Base-by-base conservation (phyloP, 92 coral and sea anemone genomes). In the Epizoanthus rinbou region DNA sequence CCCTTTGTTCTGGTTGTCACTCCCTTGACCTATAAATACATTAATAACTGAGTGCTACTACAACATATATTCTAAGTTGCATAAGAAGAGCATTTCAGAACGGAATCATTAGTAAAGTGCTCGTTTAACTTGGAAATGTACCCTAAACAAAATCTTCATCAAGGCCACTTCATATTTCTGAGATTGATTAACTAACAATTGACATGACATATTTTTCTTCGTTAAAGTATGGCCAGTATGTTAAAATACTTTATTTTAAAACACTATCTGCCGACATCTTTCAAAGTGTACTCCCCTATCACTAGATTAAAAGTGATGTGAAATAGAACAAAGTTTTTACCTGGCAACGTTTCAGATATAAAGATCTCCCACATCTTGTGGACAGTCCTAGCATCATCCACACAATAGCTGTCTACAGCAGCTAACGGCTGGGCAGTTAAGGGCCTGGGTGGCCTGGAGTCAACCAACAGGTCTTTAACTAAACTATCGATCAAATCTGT, bases 291-390 rank as follows among this genome's bases (percentile, higher is more conserved):
- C 54, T 9, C 15, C 54, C 54, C 2, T 50, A 50, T 11, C 8
- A 50, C 54, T 50, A 50, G 54, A 73, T n/a, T 43, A 14, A 41
- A 45, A n/a, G 69, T 41, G 18, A 35, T 66, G 1, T 25, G 33
- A 68, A 22, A 22, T 17, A 16, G 19, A 22, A 21, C 18, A 7
- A 14, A 23, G 43, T 69, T 11, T 25, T 53, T 64, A 82, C 90
- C 87, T 56, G 84, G 17, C 13, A 33, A 15, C 57, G 37, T 6
- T 1, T 81, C 75, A 2, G 69, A 75, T 19, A 79, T 25, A 56
- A 90, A 90, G n/a, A 76, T 45, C 74, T 83, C 84, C 93, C 93
- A 90, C 67, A 73, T 47, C 67, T 68, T 59, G 25, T 86, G 88
- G 41, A 90, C 87, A 14, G 60, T 15, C 25, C 18, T 78, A 17